These are phyloP conservation scores for Clarias platycephalus DNA, from an alignment of 2,797 vertebrate genomes.

Conservation along the genomic window DNA sequence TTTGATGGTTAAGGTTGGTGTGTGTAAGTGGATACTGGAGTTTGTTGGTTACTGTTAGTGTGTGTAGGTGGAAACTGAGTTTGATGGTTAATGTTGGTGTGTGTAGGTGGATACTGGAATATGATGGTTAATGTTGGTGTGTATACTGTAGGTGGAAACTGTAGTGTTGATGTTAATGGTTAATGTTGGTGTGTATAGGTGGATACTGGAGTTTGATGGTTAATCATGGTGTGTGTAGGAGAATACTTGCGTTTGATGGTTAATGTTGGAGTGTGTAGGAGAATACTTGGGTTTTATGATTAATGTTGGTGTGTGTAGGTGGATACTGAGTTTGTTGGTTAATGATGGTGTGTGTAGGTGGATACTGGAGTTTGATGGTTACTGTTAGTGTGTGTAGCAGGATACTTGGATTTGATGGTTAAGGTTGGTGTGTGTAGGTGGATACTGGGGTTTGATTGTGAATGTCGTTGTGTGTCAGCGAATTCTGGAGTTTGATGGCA, in stretches of 20 bases:
- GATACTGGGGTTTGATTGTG: neutral
- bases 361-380: neutral
- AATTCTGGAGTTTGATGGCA: neutral
- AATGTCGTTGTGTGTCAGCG: neutral
- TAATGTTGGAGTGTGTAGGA: neutral
- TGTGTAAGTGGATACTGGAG: no score
- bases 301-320: neutral
- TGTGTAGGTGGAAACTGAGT: neutral
- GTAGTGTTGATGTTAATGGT: no score
- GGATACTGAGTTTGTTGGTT: neutral
- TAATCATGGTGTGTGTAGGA: neutral
- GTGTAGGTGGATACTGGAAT: neutral
- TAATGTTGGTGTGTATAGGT: neutral
- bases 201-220: neutral
- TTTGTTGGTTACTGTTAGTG: no score
- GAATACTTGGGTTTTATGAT: neutral
- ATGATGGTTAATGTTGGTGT: neutral
- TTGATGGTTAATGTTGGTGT: neutral
- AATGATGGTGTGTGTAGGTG: no score
- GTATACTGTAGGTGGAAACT: no score
- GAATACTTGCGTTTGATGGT: neutral
- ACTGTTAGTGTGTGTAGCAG: neutral
- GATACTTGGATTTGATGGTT: neutral
- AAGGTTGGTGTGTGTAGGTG: neutral
- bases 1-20: neutral